phyloP scores from a whole-genome alignment of 2,113 vertebrate species.

The Psophia crepitans region DNA sequence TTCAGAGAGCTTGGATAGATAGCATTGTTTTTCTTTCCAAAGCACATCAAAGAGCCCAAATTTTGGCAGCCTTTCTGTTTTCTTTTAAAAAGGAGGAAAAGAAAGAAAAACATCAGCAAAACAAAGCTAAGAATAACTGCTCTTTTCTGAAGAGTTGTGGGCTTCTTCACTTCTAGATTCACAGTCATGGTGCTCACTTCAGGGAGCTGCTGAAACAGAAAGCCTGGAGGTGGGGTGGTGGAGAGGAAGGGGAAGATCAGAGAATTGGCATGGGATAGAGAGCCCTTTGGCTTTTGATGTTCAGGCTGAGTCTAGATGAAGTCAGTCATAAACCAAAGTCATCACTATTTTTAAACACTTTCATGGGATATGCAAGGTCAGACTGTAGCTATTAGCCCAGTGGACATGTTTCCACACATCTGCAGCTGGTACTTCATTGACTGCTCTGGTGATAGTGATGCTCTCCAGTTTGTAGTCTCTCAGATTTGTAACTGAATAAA shows the following conservation, averaged over 20 bases:
- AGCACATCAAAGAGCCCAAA: constrained; percentile 59
- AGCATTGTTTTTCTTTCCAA: constrained; percentile 66
- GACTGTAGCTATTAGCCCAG: neutral
- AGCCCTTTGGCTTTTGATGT: neutral
- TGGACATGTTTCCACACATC: neutral
- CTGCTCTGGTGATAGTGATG: neutral
- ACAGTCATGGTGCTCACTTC: constrained; percentile 42
- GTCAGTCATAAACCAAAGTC: neutral
- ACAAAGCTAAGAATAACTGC: constrained; percentile 60
- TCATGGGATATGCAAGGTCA: neutral
- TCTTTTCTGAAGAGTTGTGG: constrained; percentile 47
- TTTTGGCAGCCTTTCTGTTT: constrained; percentile 60
- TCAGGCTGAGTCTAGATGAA: neutral
- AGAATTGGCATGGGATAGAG: neutral
- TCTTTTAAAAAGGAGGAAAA: neutral
- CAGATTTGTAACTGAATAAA: neutral
- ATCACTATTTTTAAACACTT: neutral
- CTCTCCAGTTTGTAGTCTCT: neutral
- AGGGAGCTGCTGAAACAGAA: constrained; percentile 45
- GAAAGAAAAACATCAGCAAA: constrained; percentile 55
- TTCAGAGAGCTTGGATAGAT: constrained; percentile 48
- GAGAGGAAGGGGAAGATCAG: constrained; percentile 22
- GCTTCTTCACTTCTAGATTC: constrained; percentile 28
- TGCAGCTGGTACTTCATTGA: neutral
- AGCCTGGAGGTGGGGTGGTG: constrained; percentile 24